These are phyloP conservation scores for Morone saxatilis DNA, from an alignment of 2,113 vertebrate species.

Conservation along the genomic window DNA sequence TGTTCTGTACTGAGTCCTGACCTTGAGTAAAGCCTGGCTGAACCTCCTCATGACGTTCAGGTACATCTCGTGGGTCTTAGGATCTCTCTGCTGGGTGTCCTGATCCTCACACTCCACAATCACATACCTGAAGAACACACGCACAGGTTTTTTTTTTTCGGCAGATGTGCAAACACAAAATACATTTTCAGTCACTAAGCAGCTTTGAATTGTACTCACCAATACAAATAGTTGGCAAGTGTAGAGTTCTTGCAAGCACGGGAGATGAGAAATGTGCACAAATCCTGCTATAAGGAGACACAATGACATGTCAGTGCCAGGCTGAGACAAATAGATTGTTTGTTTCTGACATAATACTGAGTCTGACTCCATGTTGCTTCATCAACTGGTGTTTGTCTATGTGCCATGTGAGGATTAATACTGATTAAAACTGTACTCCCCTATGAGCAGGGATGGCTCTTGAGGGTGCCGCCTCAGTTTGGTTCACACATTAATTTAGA, in stretches of 20 bases:
- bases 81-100: slow-evolving; percentile 97
- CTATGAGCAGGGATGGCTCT: too few relatives aligned
- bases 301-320: background rate
- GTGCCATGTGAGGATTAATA: background rate
- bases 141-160: background rate
- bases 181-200: background rate
- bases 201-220: slow-evolving; percentile 83
- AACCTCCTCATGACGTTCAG: slow-evolving; percentile 98
- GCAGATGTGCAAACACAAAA: background rate
- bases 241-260: slow-evolving; percentile 98
- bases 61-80: slow-evolving; percentile 98
- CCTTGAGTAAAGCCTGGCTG: slow-evolving; percentile 97
- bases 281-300: slow-evolving; percentile 89
- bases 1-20: slow-evolving; percentile 48
- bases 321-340: background rate
- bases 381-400: too few relatives aligned
- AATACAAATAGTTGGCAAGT: slow-evolving; percentile 97
- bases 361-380: too few relatives aligned
- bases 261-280: slow-evolving; percentile 98
- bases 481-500: too few relatives aligned
- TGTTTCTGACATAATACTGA: background rate
- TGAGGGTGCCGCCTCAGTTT: too few relatives aligned
- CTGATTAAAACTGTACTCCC: background rate
- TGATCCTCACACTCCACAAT: slow-evolving; percentile 99
- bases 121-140: slow-evolving; percentile 89